Evolutionary conservation across 2,113 vertebrate species (phyloP).

Genomic region (Tachysurus fulvidraco): DNA sequence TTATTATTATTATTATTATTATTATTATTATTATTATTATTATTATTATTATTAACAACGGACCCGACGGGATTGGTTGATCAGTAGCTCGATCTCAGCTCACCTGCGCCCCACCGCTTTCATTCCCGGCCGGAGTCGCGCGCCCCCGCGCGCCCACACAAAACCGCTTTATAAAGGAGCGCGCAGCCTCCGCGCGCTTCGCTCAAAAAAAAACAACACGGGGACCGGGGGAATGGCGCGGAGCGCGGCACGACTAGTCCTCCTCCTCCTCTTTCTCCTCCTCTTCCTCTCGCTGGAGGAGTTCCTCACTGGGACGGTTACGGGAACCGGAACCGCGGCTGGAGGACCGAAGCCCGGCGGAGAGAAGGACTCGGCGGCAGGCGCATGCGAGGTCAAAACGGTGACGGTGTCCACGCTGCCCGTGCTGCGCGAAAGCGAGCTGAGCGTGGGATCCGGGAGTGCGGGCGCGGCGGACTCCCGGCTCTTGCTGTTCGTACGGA

Average conservation of each 20-base stretch:
- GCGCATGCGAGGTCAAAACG: conserved; percentile 83
- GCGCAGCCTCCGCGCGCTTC: conserved; percentile 65
- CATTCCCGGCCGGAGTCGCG: conserved; percentile 56
- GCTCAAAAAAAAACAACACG: conserved; percentile 63
- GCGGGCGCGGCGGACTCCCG: conserved; percentile 81
- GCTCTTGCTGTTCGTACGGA: conserved; percentile 91
- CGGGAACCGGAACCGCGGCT: conserved; percentile 21
- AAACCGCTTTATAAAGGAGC: conserved; percentile 69
- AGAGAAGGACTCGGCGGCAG: conserved; percentile 54
- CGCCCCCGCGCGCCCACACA: conserved; percentile 66
- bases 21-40: conserved; percentile 10
- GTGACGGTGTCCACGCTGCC: conserved; percentile 94
- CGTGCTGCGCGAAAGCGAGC: conserved; percentile 90
- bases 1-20: not conserved
- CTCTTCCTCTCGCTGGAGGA: conserved; percentile 25
- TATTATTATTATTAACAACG: not conserved
- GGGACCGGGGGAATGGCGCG: conserved; percentile 72
- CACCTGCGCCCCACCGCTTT: conserved; percentile 15
- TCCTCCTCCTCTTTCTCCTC: conserved; percentile 58
- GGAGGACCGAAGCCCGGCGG: conserved; percentile 58
- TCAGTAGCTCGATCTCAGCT: not conserved
- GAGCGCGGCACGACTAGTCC: conserved; percentile 59
- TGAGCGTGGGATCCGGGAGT: conserved; percentile 81
- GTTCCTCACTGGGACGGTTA: conserved; percentile 7
- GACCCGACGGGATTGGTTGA: not conserved